A percentile compares a stretch with the other conserved stretches of the same genome.
Conservation (phyloP, 1,140 invertebrate genomes). For the Phthorimaea operculella region DNA sequence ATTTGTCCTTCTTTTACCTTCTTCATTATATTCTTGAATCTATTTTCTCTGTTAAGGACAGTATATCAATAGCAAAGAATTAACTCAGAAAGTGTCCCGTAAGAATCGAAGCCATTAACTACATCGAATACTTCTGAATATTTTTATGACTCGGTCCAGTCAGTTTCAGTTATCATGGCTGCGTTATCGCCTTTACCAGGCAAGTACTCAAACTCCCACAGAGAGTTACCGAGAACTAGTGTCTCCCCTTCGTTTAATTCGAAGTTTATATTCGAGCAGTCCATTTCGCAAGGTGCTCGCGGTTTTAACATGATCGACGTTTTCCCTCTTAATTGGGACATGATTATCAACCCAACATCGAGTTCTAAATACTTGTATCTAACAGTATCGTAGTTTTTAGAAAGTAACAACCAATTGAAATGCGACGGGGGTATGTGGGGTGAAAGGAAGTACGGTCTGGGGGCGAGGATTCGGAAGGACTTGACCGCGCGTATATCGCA, state of each 20-base stretch:
- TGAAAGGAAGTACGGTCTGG: constrained; percentile 80
- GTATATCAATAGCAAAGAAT: no score
- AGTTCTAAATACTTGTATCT: constrained; percentile 80
- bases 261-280: constrained; percentile 74
- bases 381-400: constrained; percentile 78
- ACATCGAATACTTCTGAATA: background rate
- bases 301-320: constrained; percentile 75
- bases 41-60: no score
- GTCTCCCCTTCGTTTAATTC: constrained; percentile 77
- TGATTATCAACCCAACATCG: constrained; percentile 75
- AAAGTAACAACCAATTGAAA: constrained; percentile 85
- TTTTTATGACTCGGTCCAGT: constrained; percentile 71
- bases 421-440: constrained; percentile 79
- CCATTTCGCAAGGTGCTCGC: constrained; percentile 74
- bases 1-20: no score
- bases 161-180: constrained; percentile 80
- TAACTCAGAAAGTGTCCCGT: no score
- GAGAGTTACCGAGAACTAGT: constrained; percentile 76
- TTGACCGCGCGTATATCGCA: constrained; percentile 83
- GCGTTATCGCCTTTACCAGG: constrained; percentile 78
- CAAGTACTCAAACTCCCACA: constrained; percentile 83
- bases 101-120: no score
- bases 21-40: no score
- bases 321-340: constrained; percentile 79
- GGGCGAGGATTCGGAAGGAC: constrained; percentile 75